A percentile compares a stretch with the other conserved stretches of the same genome.
phyloP scores from a whole-genome alignment of 2,113 vertebrate species.

The Blennius ocellaris region DNA sequence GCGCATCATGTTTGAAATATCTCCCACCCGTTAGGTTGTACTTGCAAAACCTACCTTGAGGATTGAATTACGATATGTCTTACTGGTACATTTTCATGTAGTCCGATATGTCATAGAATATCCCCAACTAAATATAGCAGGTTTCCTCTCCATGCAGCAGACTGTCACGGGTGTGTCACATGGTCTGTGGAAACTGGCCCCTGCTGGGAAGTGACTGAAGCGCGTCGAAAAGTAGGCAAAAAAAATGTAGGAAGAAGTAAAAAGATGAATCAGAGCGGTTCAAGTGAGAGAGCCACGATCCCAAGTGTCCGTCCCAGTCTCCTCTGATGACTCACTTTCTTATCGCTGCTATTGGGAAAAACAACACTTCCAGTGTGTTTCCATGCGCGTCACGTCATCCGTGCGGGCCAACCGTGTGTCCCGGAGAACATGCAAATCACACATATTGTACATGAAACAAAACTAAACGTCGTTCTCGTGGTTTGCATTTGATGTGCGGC shows the following conservation, averaged over 20 bases:
- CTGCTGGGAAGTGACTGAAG: slow-evolving; percentile 29
- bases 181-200: slow-evolving; percentile 26
- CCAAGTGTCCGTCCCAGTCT: slow-evolving; percentile 7
- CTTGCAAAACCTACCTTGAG: neutral
- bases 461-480: neutral
- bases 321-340: slow-evolving; percentile 29
- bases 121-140: slow-evolving; percentile 71
- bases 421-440: slow-evolving; percentile 3
- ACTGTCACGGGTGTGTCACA: slow-evolving; percentile 20
- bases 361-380: slow-evolving; percentile 7
- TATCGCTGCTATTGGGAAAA: slow-evolving; percentile 18
- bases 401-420: neutral
- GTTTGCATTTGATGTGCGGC: neutral
- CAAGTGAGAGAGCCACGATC: slow-evolving; percentile 17
- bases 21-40: neutral
- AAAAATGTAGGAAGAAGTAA: slow-evolving; percentile 41
- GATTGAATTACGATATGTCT: slow-evolving; percentile 8
- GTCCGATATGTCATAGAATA: slow-evolving; percentile 73
- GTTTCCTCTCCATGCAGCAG: slow-evolving; percentile 20
- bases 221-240: slow-evolving; percentile 11
- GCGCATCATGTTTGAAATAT: neutral
- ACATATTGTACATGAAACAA: neutral
- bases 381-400: slow-evolving; percentile 12
- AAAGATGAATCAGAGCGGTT: slow-evolving; percentile 39
- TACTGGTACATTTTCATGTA: slow-evolving; percentile 51